These are phyloP conservation scores for Cirrhinus mrigala DNA, from an alignment of 2,797 vertebrate species.

Conservation along the genomic window DNA sequence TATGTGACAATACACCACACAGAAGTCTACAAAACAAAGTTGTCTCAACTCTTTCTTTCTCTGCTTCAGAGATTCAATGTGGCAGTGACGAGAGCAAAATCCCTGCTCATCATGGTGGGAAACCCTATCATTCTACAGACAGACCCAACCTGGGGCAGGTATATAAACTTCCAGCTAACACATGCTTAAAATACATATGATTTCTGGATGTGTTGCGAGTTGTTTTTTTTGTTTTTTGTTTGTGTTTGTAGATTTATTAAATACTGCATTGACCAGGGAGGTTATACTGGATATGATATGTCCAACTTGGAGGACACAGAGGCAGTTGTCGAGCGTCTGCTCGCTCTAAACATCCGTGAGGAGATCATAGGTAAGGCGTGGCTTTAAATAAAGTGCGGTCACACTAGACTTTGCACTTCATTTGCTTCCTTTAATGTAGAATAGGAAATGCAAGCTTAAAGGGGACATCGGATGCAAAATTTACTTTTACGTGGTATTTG, in stretches of 20 bases:
- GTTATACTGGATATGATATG: constrained; percentile 65
- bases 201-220: not conserved
- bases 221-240: not conserved
- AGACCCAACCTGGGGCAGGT: constrained; percentile 85
- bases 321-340: constrained; percentile 49
- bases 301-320: constrained; percentile 49
- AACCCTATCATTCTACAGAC: constrained; percentile 84
- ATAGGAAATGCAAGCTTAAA: not conserved
- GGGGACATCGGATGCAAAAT: too few species aligned
- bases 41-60: not conserved
- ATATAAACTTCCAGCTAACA: constrained; percentile 26
- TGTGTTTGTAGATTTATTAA: constrained; percentile 73
- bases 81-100: constrained; percentile 91
- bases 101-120: constrained; percentile 91
- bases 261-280: constrained; percentile 70
- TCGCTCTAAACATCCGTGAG: constrained; percentile 43
- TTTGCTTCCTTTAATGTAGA: not conserved
- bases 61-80: constrained; percentile 89
- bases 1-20: not conserved
- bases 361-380: constrained; percentile 24
- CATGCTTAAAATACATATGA: not conserved
- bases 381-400: not conserved
- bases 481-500: too few species aligned
- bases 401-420: not conserved
- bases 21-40: not conserved